Base-by-base conservation (phyloP, 2,888 invertebrate genomes). In the Caenorhabditis doughertyi region DNA sequence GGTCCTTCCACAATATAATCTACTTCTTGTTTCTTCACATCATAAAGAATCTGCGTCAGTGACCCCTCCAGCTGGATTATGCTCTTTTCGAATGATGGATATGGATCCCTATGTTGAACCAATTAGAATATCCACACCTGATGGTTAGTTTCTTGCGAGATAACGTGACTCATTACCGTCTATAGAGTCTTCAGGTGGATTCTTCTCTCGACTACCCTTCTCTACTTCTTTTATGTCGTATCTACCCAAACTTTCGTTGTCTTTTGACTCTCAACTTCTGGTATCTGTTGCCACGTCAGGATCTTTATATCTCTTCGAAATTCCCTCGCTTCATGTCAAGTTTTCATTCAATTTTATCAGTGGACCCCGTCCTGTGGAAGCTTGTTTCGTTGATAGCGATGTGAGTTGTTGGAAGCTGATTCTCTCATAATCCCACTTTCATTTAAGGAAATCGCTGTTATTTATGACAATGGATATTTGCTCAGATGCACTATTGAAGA, bases 391-490 rank as follows among this genome's bases (percentile, higher is more conserved):
- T 5, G 87, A 85, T 77, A 44, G n/a, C 25, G 68, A 85, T 35
- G 85, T 83, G 8, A 58, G 74, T 79, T 21, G 51, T 25, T 29
- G 5, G 2, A 9, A 21, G 1, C 0, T 47, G 4, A 47, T 21
- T 5, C 5, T 47, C 16, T 21, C 21, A 47, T 4, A 16, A 56
- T n/a, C n/a, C 21, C 16, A 23, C 2, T n/a, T 35, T 18, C 1
- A 29, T 64, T 72, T n/a, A 21, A 87, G 85, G 88, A 88, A 72
- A 68, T 88, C 3, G 82, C 79, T 5, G 71, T 88, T 13, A 67
- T 86, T 32, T 87, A 85, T 53, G 80, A 86, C 35, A 81, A 71
- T 39, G 88, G 88, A 11, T 74, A 67, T 8, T 42, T 87, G 1
- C 56, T 88, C 16, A 70, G 86, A 58, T 70, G 81, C 27, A 44